Conservation (phyloP, 2,797 vertebrate genomes). For the Taeniopygia guttata region DNA sequence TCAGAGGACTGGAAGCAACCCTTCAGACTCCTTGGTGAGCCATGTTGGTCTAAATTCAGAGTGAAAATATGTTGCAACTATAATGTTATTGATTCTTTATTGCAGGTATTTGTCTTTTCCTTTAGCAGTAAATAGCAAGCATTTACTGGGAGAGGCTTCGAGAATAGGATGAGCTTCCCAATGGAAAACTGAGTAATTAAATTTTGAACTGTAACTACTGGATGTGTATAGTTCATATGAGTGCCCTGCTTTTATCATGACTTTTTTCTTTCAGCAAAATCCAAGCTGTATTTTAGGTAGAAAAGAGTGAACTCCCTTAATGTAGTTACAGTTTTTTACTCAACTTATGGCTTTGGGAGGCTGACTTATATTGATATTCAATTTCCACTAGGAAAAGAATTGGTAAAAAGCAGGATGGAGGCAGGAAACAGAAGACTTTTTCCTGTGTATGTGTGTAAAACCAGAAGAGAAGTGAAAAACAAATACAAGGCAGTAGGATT, state of each 20-base stretch:
- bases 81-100: conserved; percentile 64
- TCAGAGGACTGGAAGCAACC: neutral
- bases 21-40: neutral
- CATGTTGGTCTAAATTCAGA: conserved; percentile 9
- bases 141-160: neutral
- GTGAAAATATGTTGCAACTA: neutral
- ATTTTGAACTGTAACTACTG: conserved; percentile 19
- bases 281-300: neutral
- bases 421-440: neutral
- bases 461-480: neutral
- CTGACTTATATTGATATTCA: neutral
- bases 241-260: neutral
- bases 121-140: conserved; percentile 33
- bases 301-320: neutral
- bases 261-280: neutral
- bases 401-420: neutral
- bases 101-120: conserved; percentile 46
- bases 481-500: neutral
- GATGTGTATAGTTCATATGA: neutral
- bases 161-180: neutral
- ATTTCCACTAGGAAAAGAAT: neutral
- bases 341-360: neutral
- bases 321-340: neutral
- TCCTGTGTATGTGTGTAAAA: neutral
- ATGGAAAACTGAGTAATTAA: conserved; percentile 45